Conservation (phyloP, 2,888 invertebrate species). For the Cerceris ruficornis region DNA sequence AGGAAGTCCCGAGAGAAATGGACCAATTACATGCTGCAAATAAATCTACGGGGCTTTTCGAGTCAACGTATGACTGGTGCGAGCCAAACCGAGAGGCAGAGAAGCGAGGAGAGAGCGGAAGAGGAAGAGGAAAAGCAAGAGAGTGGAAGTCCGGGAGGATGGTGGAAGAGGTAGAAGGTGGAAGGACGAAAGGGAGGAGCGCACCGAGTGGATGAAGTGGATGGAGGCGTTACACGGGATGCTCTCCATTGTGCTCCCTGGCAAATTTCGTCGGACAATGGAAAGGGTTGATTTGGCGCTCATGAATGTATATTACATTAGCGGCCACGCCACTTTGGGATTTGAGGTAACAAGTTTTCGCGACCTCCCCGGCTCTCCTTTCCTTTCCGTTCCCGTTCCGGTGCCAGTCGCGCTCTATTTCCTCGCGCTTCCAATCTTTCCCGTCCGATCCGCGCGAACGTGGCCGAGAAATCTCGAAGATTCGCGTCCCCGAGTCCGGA, state of each 20-base stretch:
- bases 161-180: slow-evolving; percentile 12
- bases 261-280: slow-evolving; percentile 69
- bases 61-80: slow-evolving; percentile 54
- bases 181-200: slow-evolving; percentile 33
- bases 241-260: slow-evolving; percentile 61
- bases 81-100: slow-evolving; percentile 3
- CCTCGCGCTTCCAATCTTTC: not conserved
- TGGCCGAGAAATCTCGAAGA: too few species aligned
- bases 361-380: slow-evolving; percentile 29
- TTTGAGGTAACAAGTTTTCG: slow-evolving; percentile 62
- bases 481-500: too few species aligned
- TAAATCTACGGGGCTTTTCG: slow-evolving; percentile 63
- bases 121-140: not conserved
- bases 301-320: slow-evolving; percentile 71
- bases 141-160: slow-evolving; percentile 4
- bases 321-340: slow-evolving; percentile 55
- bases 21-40: slow-evolving; percentile 63
- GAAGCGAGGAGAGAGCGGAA: slow-evolving; percentile 3
- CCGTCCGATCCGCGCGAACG: not conserved
- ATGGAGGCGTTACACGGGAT: slow-evolving; percentile 23
- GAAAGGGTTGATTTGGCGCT: slow-evolving; percentile 68
- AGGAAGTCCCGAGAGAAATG: slow-evolving; percentile 54
- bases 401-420: not conserved
- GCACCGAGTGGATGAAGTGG: slow-evolving; percentile 12
- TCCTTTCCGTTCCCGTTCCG: not conserved